Evolutionary conservation across 30 jellyfish, hydroid and myxozoan genomes (phyloP).

Genomic region (Morbakka virulenta): DNA sequence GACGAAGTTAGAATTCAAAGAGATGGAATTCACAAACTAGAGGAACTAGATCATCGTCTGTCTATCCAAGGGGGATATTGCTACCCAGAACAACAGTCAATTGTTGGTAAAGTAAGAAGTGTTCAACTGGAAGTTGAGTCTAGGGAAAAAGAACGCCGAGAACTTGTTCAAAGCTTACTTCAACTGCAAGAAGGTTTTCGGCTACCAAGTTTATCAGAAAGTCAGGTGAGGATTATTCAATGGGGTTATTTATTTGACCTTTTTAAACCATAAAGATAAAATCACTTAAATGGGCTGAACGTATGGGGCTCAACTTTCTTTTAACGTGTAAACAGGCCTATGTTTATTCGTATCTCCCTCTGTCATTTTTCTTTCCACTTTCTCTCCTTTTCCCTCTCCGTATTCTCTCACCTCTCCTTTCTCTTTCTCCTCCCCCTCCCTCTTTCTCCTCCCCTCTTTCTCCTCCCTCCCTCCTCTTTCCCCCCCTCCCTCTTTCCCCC

Average conservation of each 20-base stretch:
- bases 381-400: too few relatives aligned
- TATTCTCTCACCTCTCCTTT: too few relatives aligned
- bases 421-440: too few relatives aligned
- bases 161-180: conserved; percentile 60
- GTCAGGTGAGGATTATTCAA: not conserved
- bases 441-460: too few relatives aligned
- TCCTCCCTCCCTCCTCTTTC: too few relatives aligned
- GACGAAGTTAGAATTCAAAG: conserved; percentile 85
- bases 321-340: too few relatives aligned
- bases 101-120: conserved; percentile 68
- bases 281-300: too few relatives aligned
- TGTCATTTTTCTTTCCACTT: not conserved
- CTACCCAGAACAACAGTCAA: conserved; percentile 57
- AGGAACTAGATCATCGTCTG: conserved; percentile 62
- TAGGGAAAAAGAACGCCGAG: conserved; percentile 87
- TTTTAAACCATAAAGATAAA: not conserved
- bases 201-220: conserved; percentile 57
- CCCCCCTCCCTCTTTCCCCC: too few relatives aligned
- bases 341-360: not conserved
- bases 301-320: too few relatives aligned
- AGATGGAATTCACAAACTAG: conserved; percentile 76
- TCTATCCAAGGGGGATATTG: conserved; percentile 39
- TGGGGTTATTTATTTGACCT: not conserved
- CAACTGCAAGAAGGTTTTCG: conserved; percentile 65
- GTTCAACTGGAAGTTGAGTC: conserved; percentile 68